These are phyloP conservation scores for Drosophila anceps DNA, from an alignment of 2,888 invertebrate genomes.

Conservation along the genomic window DNA sequence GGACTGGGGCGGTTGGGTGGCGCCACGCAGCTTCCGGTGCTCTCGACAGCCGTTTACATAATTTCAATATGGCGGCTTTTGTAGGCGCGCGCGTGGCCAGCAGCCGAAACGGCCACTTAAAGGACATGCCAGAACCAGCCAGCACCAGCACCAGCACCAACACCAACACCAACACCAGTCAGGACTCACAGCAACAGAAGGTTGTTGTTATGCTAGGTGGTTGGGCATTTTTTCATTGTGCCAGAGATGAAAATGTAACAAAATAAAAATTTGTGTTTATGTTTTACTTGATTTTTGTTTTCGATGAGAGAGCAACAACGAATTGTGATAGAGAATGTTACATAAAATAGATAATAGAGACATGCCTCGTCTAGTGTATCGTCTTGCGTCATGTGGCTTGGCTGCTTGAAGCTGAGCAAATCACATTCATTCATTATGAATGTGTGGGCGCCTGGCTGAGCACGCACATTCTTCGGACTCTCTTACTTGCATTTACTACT, in stretches of 20 bases:
- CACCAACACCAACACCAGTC: no score
- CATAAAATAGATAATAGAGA: not conserved
- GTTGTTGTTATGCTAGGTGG: slow-evolving; percentile 19
- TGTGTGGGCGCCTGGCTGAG: slow-evolving; percentile 26
- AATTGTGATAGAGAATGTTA: not conserved
- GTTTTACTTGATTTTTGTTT: slow-evolving; percentile 56
- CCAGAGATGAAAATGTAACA: slow-evolving; percentile 67
- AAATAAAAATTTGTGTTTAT: slow-evolving; percentile 74
- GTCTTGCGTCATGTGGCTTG: not conserved
- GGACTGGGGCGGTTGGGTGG: not conserved
- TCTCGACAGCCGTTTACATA: slow-evolving; percentile 67
- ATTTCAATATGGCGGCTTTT: slow-evolving; percentile 72
- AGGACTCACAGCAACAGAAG: not conserved
- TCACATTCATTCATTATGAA: slow-evolving; percentile 49
- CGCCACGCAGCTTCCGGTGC: slow-evolving; percentile 55
- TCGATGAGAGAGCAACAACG: not conserved
- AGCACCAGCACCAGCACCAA: no score
- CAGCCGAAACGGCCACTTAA: slow-evolving; percentile 69
- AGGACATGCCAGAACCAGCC: slow-evolving; percentile 49
- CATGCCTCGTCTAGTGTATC: not conserved
- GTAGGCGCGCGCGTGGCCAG: slow-evolving; percentile 63
- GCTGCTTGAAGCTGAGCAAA: slow-evolving; percentile 10
- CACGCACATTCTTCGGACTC: slow-evolving; percentile 6
- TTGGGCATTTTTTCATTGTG: slow-evolving; percentile 48
- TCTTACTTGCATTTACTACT: slow-evolving; percentile 33